Percentiles rank a stretch among this genome's conserved stretches.
These are phyloP conservation scores for Scaptomyza cyrtandrae DNA, from an alignment of 2,888 invertebrate species.

Conservation along the genomic window DNA sequence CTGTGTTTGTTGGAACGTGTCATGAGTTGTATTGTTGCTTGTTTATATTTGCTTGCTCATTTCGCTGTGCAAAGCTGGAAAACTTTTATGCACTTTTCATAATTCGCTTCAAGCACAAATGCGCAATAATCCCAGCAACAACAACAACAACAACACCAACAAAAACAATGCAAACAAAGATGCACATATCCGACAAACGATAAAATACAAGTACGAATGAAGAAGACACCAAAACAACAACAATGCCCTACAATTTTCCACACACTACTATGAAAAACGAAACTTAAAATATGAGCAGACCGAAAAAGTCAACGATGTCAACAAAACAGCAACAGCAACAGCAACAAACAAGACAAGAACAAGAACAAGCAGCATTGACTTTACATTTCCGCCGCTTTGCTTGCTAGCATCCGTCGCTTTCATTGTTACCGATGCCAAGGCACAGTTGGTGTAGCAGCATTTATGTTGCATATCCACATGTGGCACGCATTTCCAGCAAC, in stretches of 20 bases:
- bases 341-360: conserved; percentile 17
- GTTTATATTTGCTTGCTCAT: conserved; percentile 65
- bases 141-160: conserved; percentile 25
- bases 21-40: conserved; percentile 25
- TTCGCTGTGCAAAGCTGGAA: conserved; percentile 60
- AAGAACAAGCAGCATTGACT: conserved; percentile 64
- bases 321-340: conserved; percentile 17
- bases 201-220: conserved; percentile 43
- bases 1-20: conserved; percentile 13
- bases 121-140: conserved; percentile 65
- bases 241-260: conserved; percentile 61
- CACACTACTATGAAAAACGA: neutral
- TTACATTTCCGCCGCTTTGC: conserved; percentile 77
- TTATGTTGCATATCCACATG: conserved; percentile 39
- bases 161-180: conserved; percentile 37
- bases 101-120: conserved; percentile 75
- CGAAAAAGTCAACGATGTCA: conserved; percentile 26
- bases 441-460: conserved; percentile 43
- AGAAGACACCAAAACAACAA: conserved; percentile 57
- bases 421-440: conserved; percentile 43
- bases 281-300: neutral
- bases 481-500: conserved; percentile 46
- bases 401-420: conserved; percentile 61
- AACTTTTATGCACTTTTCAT: conserved; percentile 73
- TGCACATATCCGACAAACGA: conserved; percentile 57